Conservation (phyloP, 2,113 vertebrate genomes). For the Malurus alboscapulatus region DNA sequence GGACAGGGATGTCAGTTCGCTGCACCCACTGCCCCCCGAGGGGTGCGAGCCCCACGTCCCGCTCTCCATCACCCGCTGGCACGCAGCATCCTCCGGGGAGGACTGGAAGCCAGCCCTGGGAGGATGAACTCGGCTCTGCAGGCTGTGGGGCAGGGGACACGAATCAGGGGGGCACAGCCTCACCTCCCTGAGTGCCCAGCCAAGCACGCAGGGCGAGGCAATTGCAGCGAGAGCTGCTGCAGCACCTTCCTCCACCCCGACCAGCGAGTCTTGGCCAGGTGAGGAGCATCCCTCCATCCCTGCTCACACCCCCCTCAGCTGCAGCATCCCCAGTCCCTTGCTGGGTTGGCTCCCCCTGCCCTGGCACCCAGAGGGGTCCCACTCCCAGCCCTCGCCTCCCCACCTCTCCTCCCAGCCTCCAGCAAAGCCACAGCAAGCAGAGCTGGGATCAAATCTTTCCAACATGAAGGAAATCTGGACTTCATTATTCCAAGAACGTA, state of each 20-base stretch:
- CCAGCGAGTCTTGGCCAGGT: background rate
- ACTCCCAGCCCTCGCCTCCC: background rate
- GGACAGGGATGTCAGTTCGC: background rate
- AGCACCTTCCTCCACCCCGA: background rate
- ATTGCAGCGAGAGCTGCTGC: rapidly evolving
- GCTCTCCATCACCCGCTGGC: background rate
- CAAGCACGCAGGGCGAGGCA: background rate
- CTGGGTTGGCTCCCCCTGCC: background rate
- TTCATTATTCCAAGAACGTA: conserved; percentile 60
- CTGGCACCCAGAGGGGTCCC: background rate
- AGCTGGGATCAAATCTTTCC: conserved; percentile 54
- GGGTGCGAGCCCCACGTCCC: background rate
- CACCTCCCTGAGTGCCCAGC: background rate
- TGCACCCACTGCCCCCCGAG: background rate
- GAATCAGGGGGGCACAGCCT: background rate
- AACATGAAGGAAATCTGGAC: conserved; percentile 63
- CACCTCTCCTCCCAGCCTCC: conserved; percentile 30
- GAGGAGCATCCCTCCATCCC: background rate
- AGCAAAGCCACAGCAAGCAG: conserved; percentile 40
- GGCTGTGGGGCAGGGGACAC: rapidly evolving
- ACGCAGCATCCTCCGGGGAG: rapidly evolving
- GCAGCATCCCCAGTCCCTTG: background rate
- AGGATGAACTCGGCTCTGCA: background rate
- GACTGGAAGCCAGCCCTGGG: background rate
- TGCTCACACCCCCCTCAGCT: background rate